A percentile compares a stretch with the other conserved stretches of the same genome.
Evolutionary conservation across 2,797 vertebrate genomes (phyloP).

Genomic region (Psittacula echo): DNA sequence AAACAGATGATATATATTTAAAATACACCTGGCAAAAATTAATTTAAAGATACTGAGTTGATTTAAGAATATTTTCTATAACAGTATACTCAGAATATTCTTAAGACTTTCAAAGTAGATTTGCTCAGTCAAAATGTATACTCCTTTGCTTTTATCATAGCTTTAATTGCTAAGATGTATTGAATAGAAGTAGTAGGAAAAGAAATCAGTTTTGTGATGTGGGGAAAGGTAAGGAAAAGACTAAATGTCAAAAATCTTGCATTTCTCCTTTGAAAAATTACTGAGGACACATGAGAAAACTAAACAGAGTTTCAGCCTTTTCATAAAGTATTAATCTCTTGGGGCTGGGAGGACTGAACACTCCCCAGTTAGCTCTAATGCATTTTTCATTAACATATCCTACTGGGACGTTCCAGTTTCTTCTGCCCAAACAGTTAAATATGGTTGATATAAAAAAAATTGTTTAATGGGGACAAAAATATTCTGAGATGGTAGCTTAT

Average conservation of each 20-base stretch:
- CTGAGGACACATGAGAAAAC: not conserved
- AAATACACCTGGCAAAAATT: not conserved
- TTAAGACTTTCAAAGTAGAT: not conserved
- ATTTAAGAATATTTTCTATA: not conserved
- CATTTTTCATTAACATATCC: slow-evolving; percentile 14
- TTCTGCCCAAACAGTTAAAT: slow-evolving; percentile 25
- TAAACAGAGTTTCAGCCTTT: not conserved
- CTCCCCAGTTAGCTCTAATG: not conserved
- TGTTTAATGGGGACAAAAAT: not conserved
- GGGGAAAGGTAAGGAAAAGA: not conserved
- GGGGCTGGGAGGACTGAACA: not conserved
- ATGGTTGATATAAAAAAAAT: not conserved
- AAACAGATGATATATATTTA: not conserved
- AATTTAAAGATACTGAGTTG: not conserved
- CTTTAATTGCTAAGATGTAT: not conserved
- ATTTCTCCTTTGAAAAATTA: not conserved
- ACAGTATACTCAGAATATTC: not conserved
- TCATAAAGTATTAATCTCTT: slow-evolving; percentile 27
- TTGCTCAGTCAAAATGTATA: not conserved
- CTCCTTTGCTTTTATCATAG: not conserved
- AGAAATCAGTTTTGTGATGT: not conserved
- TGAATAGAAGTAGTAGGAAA: not conserved
- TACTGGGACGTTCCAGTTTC: slow-evolving; percentile 9
- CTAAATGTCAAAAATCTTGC: not conserved
- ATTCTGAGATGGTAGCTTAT: not conserved